Conservation (phyloP, 2,113 vertebrate genomes). For the Nansenia antarctica region DNA sequence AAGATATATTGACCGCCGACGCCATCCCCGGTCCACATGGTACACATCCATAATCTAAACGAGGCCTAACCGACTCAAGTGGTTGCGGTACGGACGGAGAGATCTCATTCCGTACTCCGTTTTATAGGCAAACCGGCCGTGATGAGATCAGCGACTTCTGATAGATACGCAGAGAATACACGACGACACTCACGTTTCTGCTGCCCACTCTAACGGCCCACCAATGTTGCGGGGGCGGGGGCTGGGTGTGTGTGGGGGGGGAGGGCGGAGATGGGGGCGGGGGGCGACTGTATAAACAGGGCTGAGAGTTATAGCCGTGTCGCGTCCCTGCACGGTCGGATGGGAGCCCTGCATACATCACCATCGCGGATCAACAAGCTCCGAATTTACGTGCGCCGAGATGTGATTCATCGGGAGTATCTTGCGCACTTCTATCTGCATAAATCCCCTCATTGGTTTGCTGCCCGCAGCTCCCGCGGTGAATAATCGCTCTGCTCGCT, state of each 20-base stretch:
- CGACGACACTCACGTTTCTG: too few relatives aligned
- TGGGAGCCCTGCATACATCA: slow-evolving; percentile 56
- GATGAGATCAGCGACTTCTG: too few relatives aligned
- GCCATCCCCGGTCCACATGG: too few relatives aligned
- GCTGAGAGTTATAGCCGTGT: slow-evolving; percentile 54
- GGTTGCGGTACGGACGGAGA: too few relatives aligned
- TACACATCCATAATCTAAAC: too few relatives aligned
- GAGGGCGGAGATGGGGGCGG: neutral
- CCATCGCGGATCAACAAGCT: slow-evolving; percentile 55
- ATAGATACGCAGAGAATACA: too few relatives aligned
- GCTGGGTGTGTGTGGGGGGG: neutral
- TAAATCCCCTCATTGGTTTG: slow-evolving; percentile 66
- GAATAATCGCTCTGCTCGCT: slow-evolving; percentile 53
- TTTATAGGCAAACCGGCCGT: too few relatives aligned
- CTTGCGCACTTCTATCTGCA: slow-evolving; percentile 53
- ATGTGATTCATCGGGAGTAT: slow-evolving; percentile 54
- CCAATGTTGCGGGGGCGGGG: slow-evolving; percentile 6
- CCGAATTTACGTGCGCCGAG: slow-evolving; percentile 50
- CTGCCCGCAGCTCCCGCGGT: slow-evolving; percentile 45
- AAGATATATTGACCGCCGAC: too few relatives aligned
- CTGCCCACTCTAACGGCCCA: too few relatives aligned
- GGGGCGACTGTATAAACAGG: slow-evolving; percentile 42
- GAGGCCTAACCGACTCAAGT: too few relatives aligned
- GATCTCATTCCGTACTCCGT: too few relatives aligned
- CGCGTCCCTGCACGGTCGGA: slow-evolving; percentile 35